Evolutionary conservation across 1,140 invertebrate species (phyloP).

Genomic region (Epicauta chinensis): DNA sequence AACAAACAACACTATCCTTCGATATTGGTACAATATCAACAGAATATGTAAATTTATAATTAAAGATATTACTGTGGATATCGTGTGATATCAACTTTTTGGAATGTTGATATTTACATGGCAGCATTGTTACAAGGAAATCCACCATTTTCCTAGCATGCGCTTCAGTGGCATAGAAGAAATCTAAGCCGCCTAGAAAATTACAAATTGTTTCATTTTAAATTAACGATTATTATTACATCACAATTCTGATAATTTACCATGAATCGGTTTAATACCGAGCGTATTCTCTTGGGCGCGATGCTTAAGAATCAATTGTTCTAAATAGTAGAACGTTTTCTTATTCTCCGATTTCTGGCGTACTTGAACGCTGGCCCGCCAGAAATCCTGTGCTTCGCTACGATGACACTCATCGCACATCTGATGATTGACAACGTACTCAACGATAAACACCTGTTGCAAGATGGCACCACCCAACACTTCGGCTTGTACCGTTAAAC

Average conservation of each 20-base stretch:
- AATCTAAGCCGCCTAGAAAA: constrained; percentile 88
- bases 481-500: constrained; percentile 95
- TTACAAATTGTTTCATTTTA: constrained; percentile 8
- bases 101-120: constrained; percentile 79
- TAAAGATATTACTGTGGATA: constrained; percentile 93
- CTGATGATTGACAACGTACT: constrained; percentile 84
- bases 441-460: constrained; percentile 91
- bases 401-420: constrained; percentile 98
- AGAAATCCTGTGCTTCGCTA: constrained; percentile 95
- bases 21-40: constrained; percentile 96
- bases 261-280: constrained; percentile 90
- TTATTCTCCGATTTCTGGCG: constrained; percentile 87
- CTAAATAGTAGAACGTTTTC: constrained; percentile 97
- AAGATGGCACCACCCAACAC: constrained; percentile 75
- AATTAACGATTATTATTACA: constrained; percentile 7
- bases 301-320: constrained; percentile 95
- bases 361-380: constrained; percentile 87
- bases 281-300: constrained; percentile 87
- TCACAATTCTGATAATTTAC: constrained; percentile 44
- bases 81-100: constrained; percentile 98
- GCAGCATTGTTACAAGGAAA: constrained; percentile 82
- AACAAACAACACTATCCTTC: constrained; percentile 92
- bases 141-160: constrained; percentile 94
- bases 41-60: constrained; percentile 91
- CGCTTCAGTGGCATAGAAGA: constrained; percentile 86